Evolutionary conservation across 2,113 vertebrate genomes (phyloP), one percentile per base, ranked within the genome.

Genomic region (Gymnocephalus cernua): DNA sequence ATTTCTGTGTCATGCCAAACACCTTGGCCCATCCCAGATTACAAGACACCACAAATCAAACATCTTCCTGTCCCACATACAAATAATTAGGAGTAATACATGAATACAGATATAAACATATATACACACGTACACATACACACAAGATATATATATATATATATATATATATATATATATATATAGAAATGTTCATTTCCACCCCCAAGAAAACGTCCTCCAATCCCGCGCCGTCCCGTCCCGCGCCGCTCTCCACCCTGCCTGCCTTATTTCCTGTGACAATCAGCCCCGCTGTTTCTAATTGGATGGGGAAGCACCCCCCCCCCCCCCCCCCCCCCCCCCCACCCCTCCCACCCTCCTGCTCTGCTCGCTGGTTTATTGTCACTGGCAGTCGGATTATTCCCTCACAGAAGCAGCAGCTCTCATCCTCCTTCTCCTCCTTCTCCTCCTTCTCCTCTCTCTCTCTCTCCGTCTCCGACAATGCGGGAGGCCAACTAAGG

Each of bases 301-400:
- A 92, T 90, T 92, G 90, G 90, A 89, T 4, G 85, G 80, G 53
- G 82, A 45, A 23, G 45, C 48, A 3, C 54, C 38, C 44, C 62
- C 48, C 27, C 35, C 53, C 3, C 54, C 38, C 44, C 6, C 9
- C 6, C 45, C 47, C 3, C 35, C 56, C 54, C n/a, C n/a, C n/a
- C n/a, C n/a, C n/a, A n/a, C n/a, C n/a, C n/a, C n/a, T n/a, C n/a
- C n/a, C n/a, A n/a, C 6, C 45, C 32, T 8, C 45, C 79, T 25
- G 57, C 72, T 41, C 77, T 44, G 68, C 78, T 69, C 32, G 63
- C 80, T 58, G 86, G 77, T 69, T 88, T 92, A 89, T 91, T 92
- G 89, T 90, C 88, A 48, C 82, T 91, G 90, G 92, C 93, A 94
- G 89, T 90, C 86, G 89, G 93, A 89, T 93, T 92, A 88, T 84